phyloP scores from a whole-genome alignment of 2,888 invertebrate genomes.

The Reticulitermes lucifugus region DNA sequence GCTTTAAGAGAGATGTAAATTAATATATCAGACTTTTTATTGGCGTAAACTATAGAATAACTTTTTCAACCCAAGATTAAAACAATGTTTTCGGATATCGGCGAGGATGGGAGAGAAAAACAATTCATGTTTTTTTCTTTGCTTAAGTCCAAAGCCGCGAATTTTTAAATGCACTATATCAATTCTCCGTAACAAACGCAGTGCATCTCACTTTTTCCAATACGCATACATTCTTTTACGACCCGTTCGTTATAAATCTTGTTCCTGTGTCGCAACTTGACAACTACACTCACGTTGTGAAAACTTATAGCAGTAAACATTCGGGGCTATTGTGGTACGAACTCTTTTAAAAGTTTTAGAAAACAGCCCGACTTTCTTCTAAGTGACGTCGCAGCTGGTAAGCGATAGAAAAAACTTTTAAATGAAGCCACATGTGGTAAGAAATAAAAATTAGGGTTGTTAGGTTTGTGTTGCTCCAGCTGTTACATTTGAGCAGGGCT shows the following conservation, averaged over 20 bases:
- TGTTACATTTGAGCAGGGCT: not conserved
- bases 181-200: too few relatives aligned
- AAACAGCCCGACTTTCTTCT: not conserved
- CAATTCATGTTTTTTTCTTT: too few relatives aligned
- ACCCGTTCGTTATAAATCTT: not conserved
- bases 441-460: conserved; percentile 29
- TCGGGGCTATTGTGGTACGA: not conserved
- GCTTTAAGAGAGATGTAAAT: too few relatives aligned
- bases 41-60: too few relatives aligned
- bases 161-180: too few relatives aligned
- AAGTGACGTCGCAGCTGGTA: conserved; percentile 23
- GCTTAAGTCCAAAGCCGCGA: too few relatives aligned
- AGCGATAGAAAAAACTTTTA: not conserved
- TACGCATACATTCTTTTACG: not conserved
- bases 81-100: too few relatives aligned
- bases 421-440: conserved; percentile 15
- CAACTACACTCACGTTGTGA: not conserved
- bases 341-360: conserved; percentile 19
- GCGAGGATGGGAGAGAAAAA: too few relatives aligned
- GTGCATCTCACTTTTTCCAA: too few relatives aligned
- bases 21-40: too few relatives aligned
- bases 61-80: too few relatives aligned
- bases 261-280: not conserved
- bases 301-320: not conserved
- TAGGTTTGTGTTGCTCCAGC: conserved; percentile 16